Evolutionary conservation across 2,797 vertebrate species (phyloP).

Genomic region (Pantherophis vulpinus): DNA sequence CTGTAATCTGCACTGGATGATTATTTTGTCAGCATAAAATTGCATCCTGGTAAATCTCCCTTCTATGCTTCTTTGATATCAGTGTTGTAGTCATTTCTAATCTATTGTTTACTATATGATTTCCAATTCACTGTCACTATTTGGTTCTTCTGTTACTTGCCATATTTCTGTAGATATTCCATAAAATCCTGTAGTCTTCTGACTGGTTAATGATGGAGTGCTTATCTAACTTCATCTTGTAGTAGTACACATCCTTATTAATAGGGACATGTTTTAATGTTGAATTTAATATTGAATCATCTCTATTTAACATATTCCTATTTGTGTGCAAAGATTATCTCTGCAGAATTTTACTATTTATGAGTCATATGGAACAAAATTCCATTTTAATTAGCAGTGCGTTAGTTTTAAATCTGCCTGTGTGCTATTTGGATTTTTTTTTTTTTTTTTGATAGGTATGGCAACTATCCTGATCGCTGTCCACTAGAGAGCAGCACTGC

Average conservation of each 20-base stretch:
- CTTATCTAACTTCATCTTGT: not conserved
- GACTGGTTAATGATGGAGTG: not conserved
- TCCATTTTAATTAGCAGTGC: not conserved
- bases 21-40: not conserved
- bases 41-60: not conserved
- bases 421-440: conserved; percentile 14
- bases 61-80: not conserved
- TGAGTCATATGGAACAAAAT: conserved; percentile 4
- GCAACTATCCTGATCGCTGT: conserved; percentile 32
- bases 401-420: not conserved
- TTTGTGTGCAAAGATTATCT: conserved; percentile 2
- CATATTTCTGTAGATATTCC: not conserved
- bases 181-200: not conserved
- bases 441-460: conserved; percentile 6
- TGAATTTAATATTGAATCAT: not conserved
- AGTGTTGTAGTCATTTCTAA: not conserved
- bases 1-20: not conserved
- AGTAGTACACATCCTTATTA: not conserved
- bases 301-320: not conserved
- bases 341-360: conserved; percentile 9
- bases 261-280: not conserved
- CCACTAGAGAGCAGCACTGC: conserved; percentile 93
- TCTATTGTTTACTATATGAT: not conserved
- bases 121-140: not conserved
- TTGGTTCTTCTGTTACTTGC: not conserved